Evolutionary conservation across 2,797 vertebrate species (phyloP), one percentile per base, ranked within the genome.

Genomic region (Melanotaenia boesemani): DNA sequence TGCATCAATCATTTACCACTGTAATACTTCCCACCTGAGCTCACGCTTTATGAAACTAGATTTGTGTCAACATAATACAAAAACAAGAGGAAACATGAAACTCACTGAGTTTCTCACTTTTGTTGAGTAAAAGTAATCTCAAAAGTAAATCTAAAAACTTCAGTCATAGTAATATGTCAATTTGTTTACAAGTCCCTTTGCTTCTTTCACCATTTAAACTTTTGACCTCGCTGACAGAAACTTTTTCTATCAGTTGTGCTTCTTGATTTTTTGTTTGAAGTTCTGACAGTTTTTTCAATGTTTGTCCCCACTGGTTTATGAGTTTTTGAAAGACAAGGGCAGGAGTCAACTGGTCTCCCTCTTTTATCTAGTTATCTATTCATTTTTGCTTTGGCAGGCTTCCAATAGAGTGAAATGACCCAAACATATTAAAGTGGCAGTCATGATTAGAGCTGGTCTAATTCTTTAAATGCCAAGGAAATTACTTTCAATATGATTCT

Each of bases 21-120:
- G 81, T 87, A 91, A 92, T 92, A 91, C 85, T 73, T 89, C 79
- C 84, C 91, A 92, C 88, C 90, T 91, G 87, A 91, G 86, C 82
- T 89, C 84, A 79, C 74, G 79, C 80, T 69, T 76, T 76, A 84
- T 41, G 7, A 59, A 48, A 37, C 22, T 12, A 8, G 24, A 7
- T 22, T 32, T 24, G 39, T 52, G 18, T 65, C 32, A 55, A n/a
- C 9, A 63, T 16, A 52, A 39, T 26, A 12, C 8, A 7, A 28
- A 56, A 30, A 54, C 50, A 20, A 24, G 20, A 20, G 18, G 12
- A 54, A 54, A 24, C 4, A 12, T 13, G 10, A 26, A 24, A 24
- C 10, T 12, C 50, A 26, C 4, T 24, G 11, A 24, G 8, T 20
- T 34, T 34, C 32, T 34, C 32, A 34, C 32, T 34, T 34, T 34